Conservation (phyloP, 2,888 invertebrate genomes). For the Calameuta pallipes region DNA sequence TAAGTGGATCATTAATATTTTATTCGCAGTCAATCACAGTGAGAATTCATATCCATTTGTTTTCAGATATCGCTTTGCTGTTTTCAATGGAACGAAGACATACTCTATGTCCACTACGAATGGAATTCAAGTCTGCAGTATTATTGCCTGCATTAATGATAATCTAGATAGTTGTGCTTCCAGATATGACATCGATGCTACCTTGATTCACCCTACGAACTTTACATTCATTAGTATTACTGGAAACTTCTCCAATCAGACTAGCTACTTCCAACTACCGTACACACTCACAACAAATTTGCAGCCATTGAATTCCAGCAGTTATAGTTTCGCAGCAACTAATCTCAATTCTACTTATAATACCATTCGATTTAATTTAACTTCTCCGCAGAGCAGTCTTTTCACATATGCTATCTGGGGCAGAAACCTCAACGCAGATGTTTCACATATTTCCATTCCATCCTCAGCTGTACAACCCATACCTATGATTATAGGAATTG, state of each 20-base stretch:
- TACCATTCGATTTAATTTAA: constrained; percentile 32
- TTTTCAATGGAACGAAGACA: constrained; percentile 42
- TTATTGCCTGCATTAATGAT: constrained; percentile 38
- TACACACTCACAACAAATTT: constrained; percentile 32
- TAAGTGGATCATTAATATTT: not conserved
- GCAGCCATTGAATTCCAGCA: constrained; percentile 32
- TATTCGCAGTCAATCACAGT: not conserved
- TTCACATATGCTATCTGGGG: constrained; percentile 49
- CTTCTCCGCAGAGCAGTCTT: constrained; percentile 34
- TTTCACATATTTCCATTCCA: not conserved
- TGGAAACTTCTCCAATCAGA: constrained; percentile 26
- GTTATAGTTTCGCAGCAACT: constrained; percentile 26
- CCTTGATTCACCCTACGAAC: constrained; percentile 33
- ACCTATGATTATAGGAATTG: not conserved
- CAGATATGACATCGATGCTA: constrained; percentile 32
- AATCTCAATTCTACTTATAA: constrained; percentile 26
- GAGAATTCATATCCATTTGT: not conserved
- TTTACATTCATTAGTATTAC: constrained; percentile 41
- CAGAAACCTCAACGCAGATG: constrained; percentile 42
- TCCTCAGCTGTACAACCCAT: not conserved
- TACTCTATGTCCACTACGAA: constrained; percentile 24
- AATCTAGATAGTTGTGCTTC: constrained; percentile 30
- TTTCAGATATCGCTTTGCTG: constrained; percentile 46
- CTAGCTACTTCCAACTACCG: constrained; percentile 33
- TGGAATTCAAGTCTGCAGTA: constrained; percentile 40